Evolutionary conservation across 2,797 vertebrate species (phyloP).

Genomic region (Sebastes cheni): DNA sequence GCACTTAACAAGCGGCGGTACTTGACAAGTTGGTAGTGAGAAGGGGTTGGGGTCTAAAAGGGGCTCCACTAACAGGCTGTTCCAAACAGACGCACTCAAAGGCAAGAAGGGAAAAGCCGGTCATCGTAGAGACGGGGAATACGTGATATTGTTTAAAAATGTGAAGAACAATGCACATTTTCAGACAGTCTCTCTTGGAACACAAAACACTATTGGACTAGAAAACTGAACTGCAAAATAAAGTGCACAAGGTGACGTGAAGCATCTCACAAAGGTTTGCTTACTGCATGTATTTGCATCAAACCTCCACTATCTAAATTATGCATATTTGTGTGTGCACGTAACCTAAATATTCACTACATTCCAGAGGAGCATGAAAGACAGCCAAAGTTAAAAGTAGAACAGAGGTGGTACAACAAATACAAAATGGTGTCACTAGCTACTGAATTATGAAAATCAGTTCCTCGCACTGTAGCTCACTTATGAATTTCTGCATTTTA

Average conservation of each 20-base stretch:
- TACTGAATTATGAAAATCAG: conserved; percentile 19
- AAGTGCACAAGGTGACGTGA: background rate
- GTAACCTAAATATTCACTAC: background rate
- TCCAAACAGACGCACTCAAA: no score
- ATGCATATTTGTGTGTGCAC: background rate
- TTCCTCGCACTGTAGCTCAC: background rate
- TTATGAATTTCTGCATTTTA: conserved; percentile 2
- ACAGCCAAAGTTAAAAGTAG: background rate
- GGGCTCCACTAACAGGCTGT: no score
- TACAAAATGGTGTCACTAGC: background rate
- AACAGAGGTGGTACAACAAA: conserved; percentile 11
- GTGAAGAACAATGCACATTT: background rate
- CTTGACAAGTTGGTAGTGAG: no score
- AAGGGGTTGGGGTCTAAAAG: background rate
- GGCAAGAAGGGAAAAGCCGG: no score
- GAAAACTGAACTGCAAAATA: background rate
- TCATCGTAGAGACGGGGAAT: no score
- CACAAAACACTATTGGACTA: background rate
- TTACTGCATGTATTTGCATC: background rate
- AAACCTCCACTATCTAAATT: background rate
- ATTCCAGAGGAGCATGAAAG: background rate
- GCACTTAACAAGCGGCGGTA: no score
- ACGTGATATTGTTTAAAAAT: background rate
- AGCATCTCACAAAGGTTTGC: background rate
- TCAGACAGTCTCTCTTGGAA: background rate